A percentile compares a stretch with the other conserved stretches of the same genome.
These are phyloP conservation scores for Amyelois transitella DNA, from an alignment of 1,140 invertebrate genomes.

Conservation along the genomic window DNA sequence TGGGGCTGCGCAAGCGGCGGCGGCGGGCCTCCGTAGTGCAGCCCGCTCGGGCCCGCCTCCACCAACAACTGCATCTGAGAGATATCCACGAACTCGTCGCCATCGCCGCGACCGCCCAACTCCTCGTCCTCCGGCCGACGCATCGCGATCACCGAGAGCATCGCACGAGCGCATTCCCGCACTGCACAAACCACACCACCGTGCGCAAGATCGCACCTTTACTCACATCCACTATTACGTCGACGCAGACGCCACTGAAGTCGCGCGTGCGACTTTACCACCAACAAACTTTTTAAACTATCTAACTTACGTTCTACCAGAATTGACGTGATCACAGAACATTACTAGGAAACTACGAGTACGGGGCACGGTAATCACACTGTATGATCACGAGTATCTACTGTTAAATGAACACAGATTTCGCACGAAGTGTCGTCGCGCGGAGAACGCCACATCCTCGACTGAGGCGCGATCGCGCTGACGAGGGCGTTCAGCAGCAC, in stretches of 20 bases:
- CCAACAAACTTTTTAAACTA: slow-evolving; percentile 14
- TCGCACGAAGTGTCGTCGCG: slow-evolving; percentile 61
- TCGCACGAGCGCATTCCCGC: slow-evolving; percentile 67
- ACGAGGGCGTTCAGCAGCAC: slow-evolving; percentile 47
- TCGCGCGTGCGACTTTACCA: slow-evolving; percentile 19
- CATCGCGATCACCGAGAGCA: slow-evolving; percentile 71
- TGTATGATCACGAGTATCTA: slow-evolving; percentile 42
- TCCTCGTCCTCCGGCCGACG: slow-evolving; percentile 70
- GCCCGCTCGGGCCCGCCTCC: slow-evolving; percentile 67
- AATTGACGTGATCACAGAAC: slow-evolving; percentile 67
- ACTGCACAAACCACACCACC: slow-evolving; percentile 41
- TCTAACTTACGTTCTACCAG: slow-evolving; percentile 39
- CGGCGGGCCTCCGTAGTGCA: slow-evolving; percentile 58
- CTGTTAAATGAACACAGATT: slow-evolving; percentile 70
- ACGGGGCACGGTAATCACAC: slow-evolving; percentile 42
- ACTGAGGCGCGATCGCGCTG: slow-evolving; percentile 48
- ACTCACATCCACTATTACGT: slow-evolving; percentile 23
- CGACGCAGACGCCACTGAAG: slow-evolving; percentile 11
- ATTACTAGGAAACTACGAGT: slow-evolving; percentile 44
- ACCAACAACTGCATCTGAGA: slow-evolving; percentile 77
- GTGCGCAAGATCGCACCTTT: slow-evolving; percentile 22
- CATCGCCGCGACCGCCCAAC: slow-evolving; percentile 57
- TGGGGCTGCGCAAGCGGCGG: slow-evolving; percentile 66
- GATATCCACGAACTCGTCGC: slow-evolving; percentile 78
- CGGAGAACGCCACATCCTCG: slow-evolving; percentile 63